Percentiles rank a stretch among this genome's conserved stretches.
Evolutionary conservation across 92 coral and sea anemone genomes (phyloP).

Genomic region (Metridium senile): DNA sequence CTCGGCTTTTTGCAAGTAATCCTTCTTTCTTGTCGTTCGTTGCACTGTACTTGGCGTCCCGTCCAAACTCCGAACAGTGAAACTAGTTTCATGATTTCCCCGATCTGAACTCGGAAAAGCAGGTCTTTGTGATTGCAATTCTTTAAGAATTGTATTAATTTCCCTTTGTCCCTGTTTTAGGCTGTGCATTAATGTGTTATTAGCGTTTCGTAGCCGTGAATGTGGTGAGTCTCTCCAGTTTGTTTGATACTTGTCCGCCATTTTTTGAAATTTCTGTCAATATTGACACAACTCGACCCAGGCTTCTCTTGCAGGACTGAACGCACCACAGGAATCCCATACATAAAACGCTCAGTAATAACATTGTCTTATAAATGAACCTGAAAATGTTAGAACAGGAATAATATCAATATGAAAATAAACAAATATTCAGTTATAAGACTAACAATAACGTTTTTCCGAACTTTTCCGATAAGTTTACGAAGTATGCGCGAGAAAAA

Average conservation of each 20-base stretch:
- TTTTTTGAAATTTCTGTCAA: constrained; percentile 61
- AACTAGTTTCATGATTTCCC: constrained; percentile 53
- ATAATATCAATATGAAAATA: too few relatives aligned
- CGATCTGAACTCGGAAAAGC: constrained; percentile 34
- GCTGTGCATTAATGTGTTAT: constrained; percentile 64
- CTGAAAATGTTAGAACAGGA: too few relatives aligned
- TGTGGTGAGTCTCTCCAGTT: constrained; percentile 64
- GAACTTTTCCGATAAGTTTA: too few relatives aligned
- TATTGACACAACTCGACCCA: constrained; percentile 36
- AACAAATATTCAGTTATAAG: too few relatives aligned
- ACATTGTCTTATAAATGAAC: too few relatives aligned
- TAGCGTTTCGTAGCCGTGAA: constrained; percentile 71
- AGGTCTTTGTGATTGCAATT: constrained; percentile 45
- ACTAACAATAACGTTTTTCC: too few relatives aligned
- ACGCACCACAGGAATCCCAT: constrained; percentile 3
- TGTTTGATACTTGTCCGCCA: constrained; percentile 84
- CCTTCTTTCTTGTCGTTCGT: constrained; percentile 21
- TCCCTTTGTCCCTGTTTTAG: constrained; percentile 77
- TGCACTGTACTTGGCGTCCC: constrained; percentile 63
- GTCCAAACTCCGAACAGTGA: constrained; percentile 69
- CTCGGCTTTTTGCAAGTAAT: constrained; percentile 3
- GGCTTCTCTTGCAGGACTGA: neutral
- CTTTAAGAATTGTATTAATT: constrained; percentile 65
- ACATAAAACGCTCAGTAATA: too few relatives aligned
- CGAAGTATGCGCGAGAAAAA: too few relatives aligned